Conservation (phyloP, 1,140 invertebrate species). For the Tribolium madens region DNA sequence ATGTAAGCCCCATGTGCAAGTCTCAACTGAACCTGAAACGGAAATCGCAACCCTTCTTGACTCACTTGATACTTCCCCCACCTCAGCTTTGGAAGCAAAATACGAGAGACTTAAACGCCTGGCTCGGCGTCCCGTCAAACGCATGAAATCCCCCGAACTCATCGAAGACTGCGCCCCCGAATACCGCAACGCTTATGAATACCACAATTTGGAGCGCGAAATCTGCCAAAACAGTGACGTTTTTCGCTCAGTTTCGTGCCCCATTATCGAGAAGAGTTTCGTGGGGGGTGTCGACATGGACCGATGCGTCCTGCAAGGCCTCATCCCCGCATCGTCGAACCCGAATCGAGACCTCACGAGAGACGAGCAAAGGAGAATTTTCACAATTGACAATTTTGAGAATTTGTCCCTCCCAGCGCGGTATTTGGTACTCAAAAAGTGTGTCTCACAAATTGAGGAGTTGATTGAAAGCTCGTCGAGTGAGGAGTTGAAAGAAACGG, state of each 20-base stretch:
- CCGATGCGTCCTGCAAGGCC: slow-evolving; percentile 51
- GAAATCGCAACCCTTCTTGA: slow-evolving; percentile 21
- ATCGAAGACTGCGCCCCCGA: slow-evolving; percentile 37
- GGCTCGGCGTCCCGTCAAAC: slow-evolving; percentile 45
- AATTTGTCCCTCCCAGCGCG: slow-evolving; percentile 54
- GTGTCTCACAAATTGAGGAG: slow-evolving; percentile 50
- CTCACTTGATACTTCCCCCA: neutral
- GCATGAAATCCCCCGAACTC: slow-evolving; percentile 28
- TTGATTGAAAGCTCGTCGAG: slow-evolving; percentile 30
- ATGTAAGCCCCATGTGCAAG: neutral
- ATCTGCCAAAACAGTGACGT: slow-evolving; percentile 46
- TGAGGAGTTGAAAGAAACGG: slow-evolving; percentile 48
- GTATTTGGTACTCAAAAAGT: slow-evolving; percentile 50
- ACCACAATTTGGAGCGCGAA: slow-evolving; percentile 52
- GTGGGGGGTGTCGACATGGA: slow-evolving; percentile 52
- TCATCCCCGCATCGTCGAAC: slow-evolving; percentile 44
- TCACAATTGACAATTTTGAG: slow-evolving; percentile 57
- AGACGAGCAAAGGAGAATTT: slow-evolving; percentile 50
- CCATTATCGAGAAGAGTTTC: slow-evolving; percentile 36
- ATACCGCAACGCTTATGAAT: slow-evolving; percentile 49
- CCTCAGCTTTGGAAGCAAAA: slow-evolving; percentile 12
- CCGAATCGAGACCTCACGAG: slow-evolving; percentile 43
- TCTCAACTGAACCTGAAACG: neutral
- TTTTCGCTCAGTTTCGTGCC: slow-evolving; percentile 21
- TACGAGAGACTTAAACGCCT: slow-evolving; percentile 52